Evolutionary conservation across 1,140 invertebrate species (phyloP), one percentile per base, ranked within the genome.

Genomic region (Zaprionus ghesquierei): DNA sequence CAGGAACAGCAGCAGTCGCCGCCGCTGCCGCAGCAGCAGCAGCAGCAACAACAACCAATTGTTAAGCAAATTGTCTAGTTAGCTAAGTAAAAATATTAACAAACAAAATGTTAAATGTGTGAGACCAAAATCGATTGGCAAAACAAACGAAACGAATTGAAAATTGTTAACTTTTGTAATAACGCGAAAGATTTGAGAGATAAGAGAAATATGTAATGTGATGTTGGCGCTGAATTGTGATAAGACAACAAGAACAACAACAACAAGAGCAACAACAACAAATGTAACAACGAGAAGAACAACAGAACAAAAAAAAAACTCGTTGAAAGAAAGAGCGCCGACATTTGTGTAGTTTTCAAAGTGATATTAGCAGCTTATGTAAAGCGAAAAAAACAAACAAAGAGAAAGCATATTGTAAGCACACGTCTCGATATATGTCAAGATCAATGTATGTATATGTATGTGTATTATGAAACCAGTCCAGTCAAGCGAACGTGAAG

Each of bases 91-190:
- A 41, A 85, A 84, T 65, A 63, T 59, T 73, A 58, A 44, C 13
- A 74, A 71, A 58, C 8, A 58, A 78, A 23, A 44, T 66, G 64
- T 79, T 76, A 31, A 77, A 77, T 76, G 82, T 79, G 77, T 89
- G 75, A 79, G 73, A 89, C 84, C 79, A 87, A 41, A n/a, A 79
- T 58, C 76, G 77, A 82, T 82, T 89, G 84, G 82, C 82, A 46
- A 33, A 44, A 20, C 22, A 70, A 61, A 60, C 58, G 29, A 15
- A 18, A 29, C 22, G 27, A n/a, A 81, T 63, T n/a, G n/a, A n/a
- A 85, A 89, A 89, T 90, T 89, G 85, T 89, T 89, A 87, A 82
- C 77, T 87, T 79, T 84, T 89, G 84, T 80, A 87, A 72, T 77
- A n/a, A 89, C 78, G 66, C 68, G 78, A 79, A 50, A 62, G 33